phyloP scores from a whole-genome alignment of 2,888 invertebrate genomes.

The Gymnoscelis rufifasciata region DNA sequence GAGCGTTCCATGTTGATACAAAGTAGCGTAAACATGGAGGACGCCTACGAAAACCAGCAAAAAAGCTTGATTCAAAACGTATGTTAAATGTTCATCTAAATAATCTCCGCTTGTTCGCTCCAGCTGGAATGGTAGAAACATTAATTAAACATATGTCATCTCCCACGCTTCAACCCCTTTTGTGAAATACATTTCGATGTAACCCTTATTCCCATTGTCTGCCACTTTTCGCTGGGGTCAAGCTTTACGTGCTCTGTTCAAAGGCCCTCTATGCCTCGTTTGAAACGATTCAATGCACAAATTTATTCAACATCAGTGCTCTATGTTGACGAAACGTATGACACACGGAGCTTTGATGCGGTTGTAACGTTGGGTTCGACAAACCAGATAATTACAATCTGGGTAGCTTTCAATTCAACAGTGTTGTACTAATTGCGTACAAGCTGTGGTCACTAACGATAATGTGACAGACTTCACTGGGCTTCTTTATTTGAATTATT shows the following conservation, averaged over 20 bases:
- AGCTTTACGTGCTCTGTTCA: conserved; percentile 7
- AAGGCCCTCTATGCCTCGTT: conserved; percentile 6
- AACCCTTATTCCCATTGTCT: conserved; percentile 15
- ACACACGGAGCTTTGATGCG: conserved; percentile 1
- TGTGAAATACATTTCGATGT: conserved; percentile 39
- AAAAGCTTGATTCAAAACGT: conserved; percentile 15
- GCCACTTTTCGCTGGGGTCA: conserved; percentile 7
- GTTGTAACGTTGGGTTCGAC: not conserved
- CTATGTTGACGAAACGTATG: not conserved
- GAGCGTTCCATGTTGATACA: not conserved
- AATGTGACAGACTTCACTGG: too few species aligned
- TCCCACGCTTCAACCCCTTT: conserved; percentile 45
- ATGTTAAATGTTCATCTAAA: conserved; percentile 38
- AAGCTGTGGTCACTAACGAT: too few species aligned
- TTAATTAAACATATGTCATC: conserved; percentile 58
- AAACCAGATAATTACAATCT: not conserved
- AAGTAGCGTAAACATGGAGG: not conserved
- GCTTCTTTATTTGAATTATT: too few species aligned
- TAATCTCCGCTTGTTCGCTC: conserved; percentile 44
- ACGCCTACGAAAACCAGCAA: not conserved
- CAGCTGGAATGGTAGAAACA: conserved; percentile 40
- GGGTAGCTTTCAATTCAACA: too few species aligned
- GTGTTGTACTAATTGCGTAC: too few species aligned
- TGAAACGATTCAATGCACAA: conserved; percentile 6
- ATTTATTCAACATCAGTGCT: conserved; percentile 1